Evolutionary conservation across 2,888 invertebrate species (phyloP).

Genomic region (Drosophila mercatorum): DNA sequence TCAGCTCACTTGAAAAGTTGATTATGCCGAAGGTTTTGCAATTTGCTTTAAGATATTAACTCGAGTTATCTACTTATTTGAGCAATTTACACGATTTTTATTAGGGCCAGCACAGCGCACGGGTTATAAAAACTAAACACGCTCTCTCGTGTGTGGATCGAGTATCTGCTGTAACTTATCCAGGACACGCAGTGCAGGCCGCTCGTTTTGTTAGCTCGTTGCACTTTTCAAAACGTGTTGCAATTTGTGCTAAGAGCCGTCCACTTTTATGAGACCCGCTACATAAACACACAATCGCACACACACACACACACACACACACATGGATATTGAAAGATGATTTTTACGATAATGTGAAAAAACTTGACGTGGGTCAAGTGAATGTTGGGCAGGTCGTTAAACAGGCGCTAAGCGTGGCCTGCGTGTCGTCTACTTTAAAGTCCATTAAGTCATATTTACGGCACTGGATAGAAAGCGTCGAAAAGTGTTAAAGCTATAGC

Average conservation of each 20-base stretch:
- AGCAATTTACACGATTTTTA: constrained; percentile 45
- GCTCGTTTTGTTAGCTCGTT: constrained; percentile 58
- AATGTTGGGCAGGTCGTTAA: constrained; percentile 66
- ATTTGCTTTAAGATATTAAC: constrained; percentile 15
- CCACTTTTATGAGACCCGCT: constrained; percentile 48
- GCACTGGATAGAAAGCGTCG: constrained; percentile 43
- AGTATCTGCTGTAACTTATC: constrained; percentile 46
- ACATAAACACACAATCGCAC: constrained; percentile 11
- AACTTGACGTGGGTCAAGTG: constrained; percentile 67
- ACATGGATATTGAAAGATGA: constrained; percentile 68
- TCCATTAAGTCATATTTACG: constrained; percentile 78
- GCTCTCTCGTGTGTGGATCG: constrained; percentile 15
- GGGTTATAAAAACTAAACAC: constrained; percentile 54
- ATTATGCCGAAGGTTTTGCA: neutral
- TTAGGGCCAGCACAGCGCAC: constrained; percentile 25
- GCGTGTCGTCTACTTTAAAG: constrained; percentile 66
- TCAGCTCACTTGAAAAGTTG: neutral
- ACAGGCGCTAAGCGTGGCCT: constrained; percentile 30
- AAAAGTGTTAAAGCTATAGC: constrained; percentile 71
- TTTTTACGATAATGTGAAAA: constrained; percentile 74
- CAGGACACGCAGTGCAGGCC: constrained; percentile 48
- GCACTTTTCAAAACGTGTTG: constrained; percentile 70
- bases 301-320: constrained; percentile 9
- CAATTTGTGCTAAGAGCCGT: constrained; percentile 69
- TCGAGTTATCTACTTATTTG: constrained; percentile 30